Percentiles rank a stretch among this genome's conserved stretches.
Evolutionary conservation across 1,140 invertebrate genomes (phyloP).

Genomic region (Eriocheir sinensis): DNA sequence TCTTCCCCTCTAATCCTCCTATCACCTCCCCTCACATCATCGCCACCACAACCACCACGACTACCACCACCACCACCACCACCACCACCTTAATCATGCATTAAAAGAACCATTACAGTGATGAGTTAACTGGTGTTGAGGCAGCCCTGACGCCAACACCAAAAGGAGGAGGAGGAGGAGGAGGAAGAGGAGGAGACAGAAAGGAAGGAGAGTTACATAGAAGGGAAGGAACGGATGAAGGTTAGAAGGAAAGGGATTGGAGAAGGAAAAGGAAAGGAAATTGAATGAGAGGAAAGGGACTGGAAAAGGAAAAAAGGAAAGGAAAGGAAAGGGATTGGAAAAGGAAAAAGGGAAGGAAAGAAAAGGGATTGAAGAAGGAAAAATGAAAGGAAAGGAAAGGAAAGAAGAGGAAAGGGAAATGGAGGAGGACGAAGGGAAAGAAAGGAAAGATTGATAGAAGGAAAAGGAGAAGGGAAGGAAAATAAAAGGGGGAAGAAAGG

Average conservation of each 20-base stretch:
- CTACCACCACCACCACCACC: neutral
- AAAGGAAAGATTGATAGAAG: too few species aligned
- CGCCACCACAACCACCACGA: neutral
- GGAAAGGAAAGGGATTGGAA: too few species aligned
- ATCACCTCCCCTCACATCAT: neutral
- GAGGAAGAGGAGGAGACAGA: neutral
- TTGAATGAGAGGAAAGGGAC: too few species aligned
- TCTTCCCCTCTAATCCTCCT: neutral
- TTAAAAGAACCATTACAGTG: neutral
- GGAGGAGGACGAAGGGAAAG: too few species aligned
- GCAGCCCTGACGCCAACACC: neutral
- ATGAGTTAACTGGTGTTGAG: neutral
- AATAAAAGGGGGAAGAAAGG: neutral
- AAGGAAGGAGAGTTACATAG: neutral
- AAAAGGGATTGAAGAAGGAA: too few species aligned
- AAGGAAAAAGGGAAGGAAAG: too few species aligned
- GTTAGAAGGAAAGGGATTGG: neutral
- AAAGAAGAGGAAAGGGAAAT: too few species aligned
- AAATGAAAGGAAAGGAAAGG: neutral
- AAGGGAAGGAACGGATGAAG: neutral
- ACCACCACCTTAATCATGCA: neutral
- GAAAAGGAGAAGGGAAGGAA: neutral
- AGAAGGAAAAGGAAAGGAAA: too few species aligned
- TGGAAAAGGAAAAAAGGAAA: too few species aligned
- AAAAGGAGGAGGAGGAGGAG: neutral